Percentiles rank a stretch among this genome's conserved stretches.
Evolutionary conservation across 2,797 vertebrate genomes (phyloP).

Genomic region (Hydrocynus forskahlii): DNA sequence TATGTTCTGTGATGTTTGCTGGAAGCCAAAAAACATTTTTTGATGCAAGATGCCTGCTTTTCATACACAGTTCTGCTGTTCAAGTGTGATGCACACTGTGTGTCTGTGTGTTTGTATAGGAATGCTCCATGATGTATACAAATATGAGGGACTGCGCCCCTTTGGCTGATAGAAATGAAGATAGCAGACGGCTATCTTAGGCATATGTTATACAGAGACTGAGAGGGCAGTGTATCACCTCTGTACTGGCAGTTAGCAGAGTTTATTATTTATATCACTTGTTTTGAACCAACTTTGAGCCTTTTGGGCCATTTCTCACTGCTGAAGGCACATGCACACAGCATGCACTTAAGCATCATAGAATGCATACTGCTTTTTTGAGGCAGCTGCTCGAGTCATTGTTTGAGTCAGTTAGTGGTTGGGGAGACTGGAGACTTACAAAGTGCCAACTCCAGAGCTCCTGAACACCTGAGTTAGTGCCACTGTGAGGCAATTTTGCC

Average conservation of each 20-base stretch:
- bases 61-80: not conserved
- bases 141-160: not conserved
- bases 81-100: not conserved
- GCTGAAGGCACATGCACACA: slow-evolving; percentile 47
- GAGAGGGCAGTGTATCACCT: slow-evolving; percentile 4
- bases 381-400: slow-evolving; percentile 30
- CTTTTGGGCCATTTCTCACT: slow-evolving; percentile 35
- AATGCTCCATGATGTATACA: not conserved
- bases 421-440: slow-evolving; percentile 36
- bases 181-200: not conserved
- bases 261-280: slow-evolving; percentile 36
- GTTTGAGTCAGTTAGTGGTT: slow-evolving; percentile 50
- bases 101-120: not conserved
- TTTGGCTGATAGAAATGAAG: not conserved
- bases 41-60: slow-evolving; percentile 9
- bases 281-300: not conserved
- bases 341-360: slow-evolving; percentile 32
- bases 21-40: slow-evolving; percentile 75
- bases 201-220: not conserved
- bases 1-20: slow-evolving; percentile 68
- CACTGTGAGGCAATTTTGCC: slow-evolving; percentile 60
- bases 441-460: slow-evolving; percentile 44
- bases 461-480: slow-evolving; percentile 40
- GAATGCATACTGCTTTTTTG: slow-evolving; percentile 20
- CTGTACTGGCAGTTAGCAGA: not conserved